Conservation (phyloP, 2,888 invertebrate species). For the Conistra vaccinii region DNA sequence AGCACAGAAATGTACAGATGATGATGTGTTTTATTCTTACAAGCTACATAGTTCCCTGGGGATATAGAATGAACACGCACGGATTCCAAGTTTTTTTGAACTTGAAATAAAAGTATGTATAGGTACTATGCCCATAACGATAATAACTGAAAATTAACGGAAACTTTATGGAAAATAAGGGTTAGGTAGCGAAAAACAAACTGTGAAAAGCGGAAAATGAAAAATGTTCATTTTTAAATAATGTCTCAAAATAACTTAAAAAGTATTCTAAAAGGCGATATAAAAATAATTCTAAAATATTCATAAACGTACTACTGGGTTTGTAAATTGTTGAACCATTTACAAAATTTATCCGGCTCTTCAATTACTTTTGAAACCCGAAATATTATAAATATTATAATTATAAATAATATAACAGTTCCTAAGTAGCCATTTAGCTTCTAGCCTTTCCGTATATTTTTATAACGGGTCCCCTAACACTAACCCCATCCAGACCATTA, state of each 20-base stretch:
- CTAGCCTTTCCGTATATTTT: not conserved
- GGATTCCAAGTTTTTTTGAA: slow-evolving; percentile 26
- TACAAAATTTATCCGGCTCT: too few species aligned
- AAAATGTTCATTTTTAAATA: not conserved
- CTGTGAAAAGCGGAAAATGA: not conserved
- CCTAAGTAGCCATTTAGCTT: not conserved
- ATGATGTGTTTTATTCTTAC: slow-evolving; percentile 18
- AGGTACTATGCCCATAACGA: too few species aligned
- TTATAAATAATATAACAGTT: too few species aligned
- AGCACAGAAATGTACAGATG: too few species aligned
- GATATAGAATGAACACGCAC: slow-evolving; percentile 33
- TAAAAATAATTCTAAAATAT: too few species aligned
- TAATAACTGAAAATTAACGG: too few species aligned
- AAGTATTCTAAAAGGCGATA: not conserved
- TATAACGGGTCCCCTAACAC: slow-evolving; percentile 7
- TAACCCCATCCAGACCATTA: slow-evolving; percentile 7
- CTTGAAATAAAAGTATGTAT: too few species aligned
- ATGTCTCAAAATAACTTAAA: not conserved
- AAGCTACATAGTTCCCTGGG: slow-evolving; percentile 41
- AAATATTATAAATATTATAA: too few species aligned
- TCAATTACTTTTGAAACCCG: too few species aligned
- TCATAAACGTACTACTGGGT: too few species aligned
- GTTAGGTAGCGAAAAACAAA: not conserved
- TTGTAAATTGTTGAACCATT: not conserved
- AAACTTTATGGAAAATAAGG: not conserved